A percentile compares a stretch with the other conserved stretches of the same genome.
These are phyloP conservation scores for Embiotoca jacksoni DNA, from an alignment of 2,113 vertebrate species.

Conservation along the genomic window DNA sequence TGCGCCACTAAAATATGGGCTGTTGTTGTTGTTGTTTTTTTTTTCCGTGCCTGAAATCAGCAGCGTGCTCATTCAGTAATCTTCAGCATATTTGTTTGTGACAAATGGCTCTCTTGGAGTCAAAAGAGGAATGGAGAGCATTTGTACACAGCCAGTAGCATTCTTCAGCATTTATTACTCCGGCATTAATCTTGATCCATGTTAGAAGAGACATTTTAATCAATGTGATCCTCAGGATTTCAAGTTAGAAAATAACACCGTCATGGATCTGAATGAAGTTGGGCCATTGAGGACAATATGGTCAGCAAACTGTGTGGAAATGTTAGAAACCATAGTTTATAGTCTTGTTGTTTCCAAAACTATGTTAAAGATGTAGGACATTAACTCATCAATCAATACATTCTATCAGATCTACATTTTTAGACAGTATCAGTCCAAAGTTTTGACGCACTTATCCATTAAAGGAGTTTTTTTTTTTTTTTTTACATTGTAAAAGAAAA, in stretches of 20 bases:
- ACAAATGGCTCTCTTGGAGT: slow-evolving; percentile 56
- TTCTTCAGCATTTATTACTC: slow-evolving; percentile 36
- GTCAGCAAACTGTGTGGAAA: too few relatives aligned
- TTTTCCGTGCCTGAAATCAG: slow-evolving; percentile 30
- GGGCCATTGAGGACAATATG: too few relatives aligned
- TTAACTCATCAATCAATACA: too few relatives aligned
- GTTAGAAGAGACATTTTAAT: slow-evolving; percentile 15
- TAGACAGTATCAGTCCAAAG: too few relatives aligned
- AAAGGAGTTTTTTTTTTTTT: too few relatives aligned
- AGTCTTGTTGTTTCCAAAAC: too few relatives aligned
- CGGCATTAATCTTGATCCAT: slow-evolving; percentile 51
- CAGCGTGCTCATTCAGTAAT: slow-evolving; percentile 41
- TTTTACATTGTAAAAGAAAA: too few relatives aligned
- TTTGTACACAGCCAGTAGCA: slow-evolving; percentile 49
- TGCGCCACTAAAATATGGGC: slow-evolving; percentile 34
- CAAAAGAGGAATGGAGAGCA: slow-evolving; percentile 25
- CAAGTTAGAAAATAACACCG: neutral
- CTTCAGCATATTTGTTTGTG: slow-evolving; percentile 59
- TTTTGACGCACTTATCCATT: too few relatives aligned
- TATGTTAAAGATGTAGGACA: too few relatives aligned
- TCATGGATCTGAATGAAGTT: neutral
- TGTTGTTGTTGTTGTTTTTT: neutral
- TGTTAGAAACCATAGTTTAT: too few relatives aligned
- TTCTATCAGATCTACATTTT: too few relatives aligned
- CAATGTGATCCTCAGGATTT: neutral